Evolutionary conservation across 2,797 vertebrate species (phyloP), one percentile per base, ranked within the genome.

Genomic region (Astyanax mexicanus): DNA sequence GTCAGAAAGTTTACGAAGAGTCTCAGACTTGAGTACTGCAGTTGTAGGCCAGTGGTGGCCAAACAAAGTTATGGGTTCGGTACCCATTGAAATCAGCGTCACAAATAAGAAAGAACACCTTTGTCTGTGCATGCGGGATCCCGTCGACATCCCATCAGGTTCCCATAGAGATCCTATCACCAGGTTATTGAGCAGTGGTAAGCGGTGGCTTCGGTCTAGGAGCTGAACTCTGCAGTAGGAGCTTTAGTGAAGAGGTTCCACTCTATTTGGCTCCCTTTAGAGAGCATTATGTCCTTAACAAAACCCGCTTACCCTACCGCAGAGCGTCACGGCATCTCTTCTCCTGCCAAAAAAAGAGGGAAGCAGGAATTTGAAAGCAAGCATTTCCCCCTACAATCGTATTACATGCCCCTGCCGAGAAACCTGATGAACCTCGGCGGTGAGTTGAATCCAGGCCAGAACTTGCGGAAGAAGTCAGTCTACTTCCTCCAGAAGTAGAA

Each of bases 221-320:
- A 66, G 25, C 25, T 69, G 52, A 57, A 62, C 19, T 52, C 23
- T 42, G 51, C n/a, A 69, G 47, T 70, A 12, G 4, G 17, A 71
- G 10, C 19, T n/a, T n/a, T n/a, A 21, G 51, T 12, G 19, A 61
- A 15, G 57, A 23, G 69, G 61, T 62, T 73, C 54, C 65, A 49
- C 38, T 78, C 29, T 52, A 73, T 74, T 82, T 76, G 75, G 61
- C 67, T 78, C 67, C 40, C 69, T 75, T 45, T 57, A 12, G 37
- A 69, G 67, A 62, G 69, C 61, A 73, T 78, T 40, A 44, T 72
- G 58, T 79, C 66, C 70, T 77, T 80, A 80, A 82, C 67, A 77
- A 81, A 80, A 75, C 62, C 77, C 61, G 64, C 75, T 81, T 72
- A 69, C 61, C 58, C 23, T 2, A 68, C 73, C 68, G 21, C 66